phyloP scores from a whole-genome alignment of 2,797 vertebrate genomes.

The Artibeus jamaicensis region DNA sequence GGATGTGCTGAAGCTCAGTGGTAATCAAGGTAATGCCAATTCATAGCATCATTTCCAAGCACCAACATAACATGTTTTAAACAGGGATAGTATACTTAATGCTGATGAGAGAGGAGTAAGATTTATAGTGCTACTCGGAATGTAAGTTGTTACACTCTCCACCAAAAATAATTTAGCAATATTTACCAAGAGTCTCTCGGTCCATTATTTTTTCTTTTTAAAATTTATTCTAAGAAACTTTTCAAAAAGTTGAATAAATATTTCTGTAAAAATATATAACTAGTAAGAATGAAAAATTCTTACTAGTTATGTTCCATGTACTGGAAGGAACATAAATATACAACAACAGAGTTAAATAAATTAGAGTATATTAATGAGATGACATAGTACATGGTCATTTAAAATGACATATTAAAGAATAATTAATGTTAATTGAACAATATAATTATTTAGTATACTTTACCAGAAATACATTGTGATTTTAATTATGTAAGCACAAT shows the following conservation, averaged over 20 bases:
- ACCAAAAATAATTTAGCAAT: background rate
- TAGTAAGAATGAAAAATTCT: background rate
- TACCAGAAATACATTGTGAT: background rate
- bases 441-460: background rate
- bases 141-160: background rate
- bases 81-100: background rate
- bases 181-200: background rate
- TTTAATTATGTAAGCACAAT: background rate
- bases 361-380: background rate
- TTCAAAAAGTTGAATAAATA: background rate
- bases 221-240: background rate
- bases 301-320: too few relatives aligned
- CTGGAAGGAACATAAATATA: background rate
- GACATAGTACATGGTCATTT: background rate
- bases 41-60: background rate
- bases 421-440: background rate
- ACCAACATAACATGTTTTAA: background rate
- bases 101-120: background rate
- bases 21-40: background rate
- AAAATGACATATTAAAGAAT: background rate
- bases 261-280: conserved; percentile 30
- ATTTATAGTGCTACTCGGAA: background rate
- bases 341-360: background rate
- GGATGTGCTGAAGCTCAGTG: background rate
- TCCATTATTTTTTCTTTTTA: background rate